Evolutionary conservation across 2,888 invertebrate species (phyloP).

Genomic region (Eristalis pertinax): DNA sequence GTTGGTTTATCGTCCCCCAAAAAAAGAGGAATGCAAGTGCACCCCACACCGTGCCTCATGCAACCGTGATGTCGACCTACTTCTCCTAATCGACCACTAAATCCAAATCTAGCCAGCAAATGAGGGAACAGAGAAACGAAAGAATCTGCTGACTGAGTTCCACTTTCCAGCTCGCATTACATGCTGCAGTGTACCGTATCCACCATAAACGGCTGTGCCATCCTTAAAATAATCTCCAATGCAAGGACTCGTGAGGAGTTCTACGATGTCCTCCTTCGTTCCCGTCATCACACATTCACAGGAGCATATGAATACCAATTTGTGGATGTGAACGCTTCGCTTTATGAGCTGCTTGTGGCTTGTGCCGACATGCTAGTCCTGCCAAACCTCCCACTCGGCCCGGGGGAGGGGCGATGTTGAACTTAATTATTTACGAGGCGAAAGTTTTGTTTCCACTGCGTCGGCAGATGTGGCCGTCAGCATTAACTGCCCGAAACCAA

Average conservation of each 20-base stretch:
- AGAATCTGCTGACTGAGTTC: background rate
- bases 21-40: background rate
- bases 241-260: background rate
- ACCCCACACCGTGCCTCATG: background rate
- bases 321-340: background rate
- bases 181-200: background rate
- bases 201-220: background rate
- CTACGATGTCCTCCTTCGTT: background rate
- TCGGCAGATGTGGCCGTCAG: constrained; percentile 9
- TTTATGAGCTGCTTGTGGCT: background rate
- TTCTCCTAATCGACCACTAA: background rate
- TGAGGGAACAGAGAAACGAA: background rate
- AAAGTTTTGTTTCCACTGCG: constrained; percentile 15
- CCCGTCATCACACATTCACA: background rate
- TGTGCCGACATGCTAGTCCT: background rate
- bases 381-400: background rate
- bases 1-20: background rate
- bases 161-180: constrained; percentile 17
- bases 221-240: background rate
- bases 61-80: background rate
- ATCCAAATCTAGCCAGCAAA: constrained; percentile 5
- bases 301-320: background rate
- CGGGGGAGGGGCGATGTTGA: background rate
- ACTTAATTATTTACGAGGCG: constrained; percentile 19
- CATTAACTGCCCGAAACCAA: background rate